These are phyloP conservation scores for Mizuhopecten yessoensis DNA, from an alignment of 1,140 invertebrate genomes.

Conservation along the genomic window DNA sequence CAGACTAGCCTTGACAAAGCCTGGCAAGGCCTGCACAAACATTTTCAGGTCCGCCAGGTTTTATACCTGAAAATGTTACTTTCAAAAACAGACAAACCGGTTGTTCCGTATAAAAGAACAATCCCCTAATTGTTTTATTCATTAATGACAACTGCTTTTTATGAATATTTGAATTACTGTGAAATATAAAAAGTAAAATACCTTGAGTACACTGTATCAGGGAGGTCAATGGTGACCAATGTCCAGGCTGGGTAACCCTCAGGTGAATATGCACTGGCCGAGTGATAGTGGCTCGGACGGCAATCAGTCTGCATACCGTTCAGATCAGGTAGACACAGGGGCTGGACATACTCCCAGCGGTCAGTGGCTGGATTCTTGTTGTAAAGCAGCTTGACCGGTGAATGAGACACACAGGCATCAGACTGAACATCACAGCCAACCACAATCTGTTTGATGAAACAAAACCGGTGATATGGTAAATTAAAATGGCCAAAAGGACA, in stretches of 20 bases:
- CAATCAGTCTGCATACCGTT: constrained; percentile 77
- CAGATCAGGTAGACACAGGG: constrained; percentile 80
- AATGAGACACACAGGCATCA: constrained; percentile 71
- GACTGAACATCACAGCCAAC: constrained; percentile 79
- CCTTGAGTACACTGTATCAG: constrained; percentile 83
- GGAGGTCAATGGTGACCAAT: constrained; percentile 81
- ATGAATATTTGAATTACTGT: too few relatives aligned
- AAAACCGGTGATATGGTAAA: too few relatives aligned
- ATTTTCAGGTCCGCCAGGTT: too few relatives aligned
- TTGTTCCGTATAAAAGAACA: too few relatives aligned
- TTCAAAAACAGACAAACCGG: too few relatives aligned
- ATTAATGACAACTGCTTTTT: too few relatives aligned
- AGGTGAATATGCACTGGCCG: constrained; percentile 79
- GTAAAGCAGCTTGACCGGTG: constrained; percentile 79
- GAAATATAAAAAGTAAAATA: too few relatives aligned
- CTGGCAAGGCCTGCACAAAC: too few relatives aligned
- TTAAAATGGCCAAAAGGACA: too few relatives aligned
- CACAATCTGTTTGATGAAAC: constrained; percentile 74
- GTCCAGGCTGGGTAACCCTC: constrained; percentile 81
- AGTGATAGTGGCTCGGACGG: constrained; percentile 81
- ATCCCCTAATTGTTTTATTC: too few relatives aligned
- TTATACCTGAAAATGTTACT: too few relatives aligned
- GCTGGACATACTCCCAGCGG: constrained; percentile 82
- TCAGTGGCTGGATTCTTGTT: constrained; percentile 78
- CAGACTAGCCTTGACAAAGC: too few relatives aligned